Evolutionary conservation across 1,140 invertebrate species (phyloP), one percentile per base, ranked within the genome.

Genomic region (Helicorthomorpha holstii): DNA sequence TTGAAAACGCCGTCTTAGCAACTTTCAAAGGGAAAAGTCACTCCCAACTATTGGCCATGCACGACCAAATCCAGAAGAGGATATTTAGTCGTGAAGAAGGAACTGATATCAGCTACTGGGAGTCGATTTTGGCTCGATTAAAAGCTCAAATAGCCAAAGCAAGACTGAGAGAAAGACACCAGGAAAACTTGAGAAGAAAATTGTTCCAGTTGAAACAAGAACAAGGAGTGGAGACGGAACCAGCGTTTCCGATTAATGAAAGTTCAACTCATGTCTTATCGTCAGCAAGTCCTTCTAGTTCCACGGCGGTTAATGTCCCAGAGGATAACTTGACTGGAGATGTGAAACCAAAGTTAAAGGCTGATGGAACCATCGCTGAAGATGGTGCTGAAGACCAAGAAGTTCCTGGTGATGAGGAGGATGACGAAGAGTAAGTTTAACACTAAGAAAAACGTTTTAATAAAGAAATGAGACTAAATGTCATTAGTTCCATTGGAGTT

Each of bases 131-230:
- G 7, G 87, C 85, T 38, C 84, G 95, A 66, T 70, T 98, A 2
- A 93, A 90, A 77, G 92, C 92, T 3, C 88, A 96, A 66, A 93
- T 94, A 79, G 91, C 95, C 0, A 76, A 89, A 58, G 89, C 90
- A 2, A 71, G 93, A 34, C 73, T 98, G 1, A 73, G 88, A 54
- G 92, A 98, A 70, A 70, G 85, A 10, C 94, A 98, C 71, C 84
- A 94, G 68, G 80, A 86, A 54, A 89, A 91, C 65, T 70, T 97
- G n/a, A 76, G 79, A 42, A 77, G 82, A 59, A 96, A 97, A 71
- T 70, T 98, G 52, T 78, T 85, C 62, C 75, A 91, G 48, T 73
- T 98, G 1, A 95, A 93, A 67, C 81, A 83, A 48, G 85, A 91
- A 66, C 44, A 46, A 46, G 42, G 25, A 14, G 54, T 45, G 41